Evolutionary conservation across 1,140 invertebrate genomes (phyloP), one percentile per base, ranked within the genome.

Genomic region (Elysia chlorotica): DNA sequence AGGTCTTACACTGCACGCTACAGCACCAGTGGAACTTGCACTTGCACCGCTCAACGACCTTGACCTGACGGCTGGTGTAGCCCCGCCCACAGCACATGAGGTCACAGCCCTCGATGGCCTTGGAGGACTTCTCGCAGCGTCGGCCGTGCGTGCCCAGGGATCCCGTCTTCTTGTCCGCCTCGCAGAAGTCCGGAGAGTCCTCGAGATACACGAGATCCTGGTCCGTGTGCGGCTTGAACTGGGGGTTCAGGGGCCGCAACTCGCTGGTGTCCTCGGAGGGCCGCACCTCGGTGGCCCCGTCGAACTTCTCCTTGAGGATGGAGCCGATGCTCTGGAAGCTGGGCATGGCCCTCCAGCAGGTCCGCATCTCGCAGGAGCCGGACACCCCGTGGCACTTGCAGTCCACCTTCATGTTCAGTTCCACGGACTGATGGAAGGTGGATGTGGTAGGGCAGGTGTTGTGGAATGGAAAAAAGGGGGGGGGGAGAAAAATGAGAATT

Each of bases 351-450:
- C 93, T 92, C 96, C 97, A 99, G 86, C 97, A 99, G 2, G 96
- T 98, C 85, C 93, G 93, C 88, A 98, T 91, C 31, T 95, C 95
- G 85, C 97, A 99, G 61, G 95, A 96, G 2, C 96, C 96, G 53
- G 95, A 97, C 31, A 99, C 95, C 2, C 97, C 97, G 86, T 99
- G 97, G 85, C 97, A 99, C 88, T 97, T 97, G 90, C 96, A 98
- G 35, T 84, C 79, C 31, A 82, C 77, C 61, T 78, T 77, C 85
- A 87, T 86, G 71, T 83, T 80, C 54, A 85, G 77, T 73, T 85
- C 82, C 17, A 87, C 78, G 5, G 80, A 77, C 86, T 87, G 80
- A n/a, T n/a, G n/a, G n/a, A n/a, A n/a, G n/a, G n/a, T n/a, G n/a
- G n/a, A n/a, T n/a, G n/a, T n/a, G n/a, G n/a, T n/a, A n/a, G n/a